Base-by-base conservation (phyloP, 2,113 vertebrate species). In the Sigmodon hispidus region DNA sequence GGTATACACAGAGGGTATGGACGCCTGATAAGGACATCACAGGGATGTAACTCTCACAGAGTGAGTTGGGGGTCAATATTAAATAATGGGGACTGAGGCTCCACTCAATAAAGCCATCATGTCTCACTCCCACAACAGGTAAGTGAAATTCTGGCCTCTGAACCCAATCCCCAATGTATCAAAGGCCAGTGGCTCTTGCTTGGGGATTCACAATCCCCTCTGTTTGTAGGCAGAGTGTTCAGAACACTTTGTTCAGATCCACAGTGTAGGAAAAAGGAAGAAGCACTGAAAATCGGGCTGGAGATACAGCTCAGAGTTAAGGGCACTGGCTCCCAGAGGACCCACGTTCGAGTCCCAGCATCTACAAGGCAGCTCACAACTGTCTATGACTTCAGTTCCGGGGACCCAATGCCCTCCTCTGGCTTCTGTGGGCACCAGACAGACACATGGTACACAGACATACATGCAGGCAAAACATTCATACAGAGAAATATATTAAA, bases 141-240 rank as follows among this genome's bases (percentile, higher is more conserved):
- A 16, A 59, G 69, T 84, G n/a, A 90, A 45, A 96, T 40, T 96
- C 83, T 83, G 65, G 13, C 59, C 75, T 87, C 57, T 89, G 63
- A 91, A 67, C 19, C 15, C 63, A 43, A 26, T 1, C n/a, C 40
- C n/a, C 26, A 69, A 11, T n/a, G 50, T 57, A 81, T 57, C 75
- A 91, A 88, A 94, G 52, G 85, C 22, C 61, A 16, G 63, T 50
- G 48, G 87, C 15, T 31, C 34, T 70, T 21, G 61, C 36, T 13
- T 59, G 75, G 70, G 92, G 52, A 93, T 34, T 77, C 70, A 29
- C 40, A 63, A 61, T 17, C 15, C 12, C 29, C 70, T 86, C 9
- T 24, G 19, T 65, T 43, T 57, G 77, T 84, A 36, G 36, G 70
- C 48, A 31, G 45, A 15, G 17, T 80, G 52, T 72, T 80, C 50